These are phyloP conservation scores for Mesaphorura yosii DNA, from an alignment of 1,140 invertebrate genomes.

Conservation along the genomic window DNA sequence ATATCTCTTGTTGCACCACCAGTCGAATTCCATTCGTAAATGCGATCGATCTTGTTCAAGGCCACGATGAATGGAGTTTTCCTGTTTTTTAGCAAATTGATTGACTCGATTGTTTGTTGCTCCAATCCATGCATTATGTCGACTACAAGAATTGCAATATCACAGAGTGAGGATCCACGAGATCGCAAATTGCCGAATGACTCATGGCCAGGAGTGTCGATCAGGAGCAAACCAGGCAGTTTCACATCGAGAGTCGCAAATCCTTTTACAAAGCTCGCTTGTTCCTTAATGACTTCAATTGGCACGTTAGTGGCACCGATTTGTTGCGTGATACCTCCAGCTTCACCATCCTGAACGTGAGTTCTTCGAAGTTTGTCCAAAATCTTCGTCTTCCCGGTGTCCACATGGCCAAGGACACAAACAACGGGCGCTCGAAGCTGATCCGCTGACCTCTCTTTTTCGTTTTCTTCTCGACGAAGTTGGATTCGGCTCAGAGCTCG, in stretches of 20 bases:
- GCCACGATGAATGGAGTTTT: constrained; percentile 98
- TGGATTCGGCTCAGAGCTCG: constrained; percentile 42
- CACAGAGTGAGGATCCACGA: constrained; percentile 95
- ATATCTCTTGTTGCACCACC: constrained; percentile 82
- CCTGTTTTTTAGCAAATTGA: constrained; percentile 83
- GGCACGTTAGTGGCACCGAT: constrained; percentile 99
- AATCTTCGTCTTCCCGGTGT: constrained; percentile 99
- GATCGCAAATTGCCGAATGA: constrained; percentile 96
- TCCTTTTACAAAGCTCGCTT: constrained; percentile 87
- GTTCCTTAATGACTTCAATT: constrained; percentile 84
- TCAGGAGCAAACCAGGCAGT: constrained; percentile 94
- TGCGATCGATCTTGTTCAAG: constrained; percentile 89
- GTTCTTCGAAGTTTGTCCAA: constrained; percentile 89
- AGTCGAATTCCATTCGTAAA: constrained; percentile 91
- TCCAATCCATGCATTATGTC: constrained; percentile 99
- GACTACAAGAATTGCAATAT: constrained; percentile 98
- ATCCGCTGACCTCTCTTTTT: constrained; percentile 65
- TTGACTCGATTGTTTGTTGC: constrained; percentile 96
- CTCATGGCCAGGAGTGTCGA: constrained; percentile 99
- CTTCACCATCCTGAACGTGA: constrained; percentile 96
- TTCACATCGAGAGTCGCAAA: constrained; percentile 67
- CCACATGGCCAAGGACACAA: constrained; percentile 98
- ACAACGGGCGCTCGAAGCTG: constrained; percentile 87
- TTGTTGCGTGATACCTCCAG: constrained; percentile 98
- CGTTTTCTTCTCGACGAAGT: constrained; percentile 61